phyloP scores from a whole-genome alignment of 2,797 vertebrate genomes.

The Remorina albescens region DNA sequence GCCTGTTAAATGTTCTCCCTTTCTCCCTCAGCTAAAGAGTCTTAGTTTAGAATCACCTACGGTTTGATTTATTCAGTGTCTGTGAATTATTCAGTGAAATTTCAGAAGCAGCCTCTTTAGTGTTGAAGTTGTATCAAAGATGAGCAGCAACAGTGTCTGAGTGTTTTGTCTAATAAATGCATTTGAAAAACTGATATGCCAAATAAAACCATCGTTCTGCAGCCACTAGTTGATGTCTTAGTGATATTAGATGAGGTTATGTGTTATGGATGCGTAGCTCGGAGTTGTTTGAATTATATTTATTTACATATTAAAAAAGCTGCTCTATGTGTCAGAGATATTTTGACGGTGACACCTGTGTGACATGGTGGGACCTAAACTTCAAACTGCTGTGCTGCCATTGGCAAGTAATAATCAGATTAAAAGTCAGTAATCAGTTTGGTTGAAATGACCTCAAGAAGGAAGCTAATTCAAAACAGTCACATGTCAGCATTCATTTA shows the following conservation, averaged over 20 bases:
- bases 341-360: not conserved
- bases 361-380: not conserved
- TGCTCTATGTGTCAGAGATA: not conserved
- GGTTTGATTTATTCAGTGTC: constrained; percentile 39
- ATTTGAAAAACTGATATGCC: constrained; percentile 14
- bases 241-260: no score
- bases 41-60: constrained; percentile 27
- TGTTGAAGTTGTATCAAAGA: constrained; percentile 15
- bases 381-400: not conserved
- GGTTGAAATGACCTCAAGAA: not conserved
- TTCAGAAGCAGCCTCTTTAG: constrained; percentile 40
- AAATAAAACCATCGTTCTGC: constrained; percentile 10
- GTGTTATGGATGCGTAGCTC: not conserved
- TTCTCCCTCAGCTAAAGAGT: not conserved
- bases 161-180: constrained; percentile 23
- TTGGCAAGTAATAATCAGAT: not conserved
- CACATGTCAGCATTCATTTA: not conserved
- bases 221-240: not conserved
- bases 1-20: not conserved
- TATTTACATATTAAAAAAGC: no score
- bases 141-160: constrained; percentile 1
- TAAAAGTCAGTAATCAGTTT: not conserved
- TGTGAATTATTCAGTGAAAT: constrained; percentile 69
- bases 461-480: not conserved
- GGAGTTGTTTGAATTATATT: not conserved